Conservation (phyloP, 2,113 vertebrate species). For the Heloderma charlesbogerti region DNA sequence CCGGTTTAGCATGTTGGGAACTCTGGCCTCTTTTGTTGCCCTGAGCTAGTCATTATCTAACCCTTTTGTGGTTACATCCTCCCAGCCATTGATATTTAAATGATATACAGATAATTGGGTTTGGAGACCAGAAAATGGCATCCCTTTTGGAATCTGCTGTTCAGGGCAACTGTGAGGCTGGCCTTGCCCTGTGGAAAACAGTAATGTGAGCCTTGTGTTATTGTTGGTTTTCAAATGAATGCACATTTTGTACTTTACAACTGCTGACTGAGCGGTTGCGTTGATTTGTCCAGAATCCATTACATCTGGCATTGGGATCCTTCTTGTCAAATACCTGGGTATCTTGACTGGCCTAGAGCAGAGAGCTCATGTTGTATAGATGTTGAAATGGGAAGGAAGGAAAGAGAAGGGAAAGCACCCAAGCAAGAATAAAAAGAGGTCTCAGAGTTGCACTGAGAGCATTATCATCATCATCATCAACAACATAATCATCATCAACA, state of each 20-base stretch:
- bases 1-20: slow-evolving; percentile 2
- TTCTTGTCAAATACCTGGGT: neutral
- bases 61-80: neutral
- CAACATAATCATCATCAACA: too few species aligned
- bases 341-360: neutral
- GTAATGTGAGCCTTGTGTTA: neutral
- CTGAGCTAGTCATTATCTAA: neutral
- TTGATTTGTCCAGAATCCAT: neutral
- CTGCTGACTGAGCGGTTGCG: neutral
- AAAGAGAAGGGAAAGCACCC: neutral
- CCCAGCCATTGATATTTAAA: neutral
- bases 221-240: neutral
- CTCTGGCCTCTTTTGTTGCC: neutral
- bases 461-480: too few species aligned
- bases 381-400: neutral
- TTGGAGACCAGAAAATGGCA: neutral
- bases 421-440: neutral
- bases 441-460: neutral
- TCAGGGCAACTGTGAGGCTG: neutral
- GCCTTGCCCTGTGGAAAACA: neutral
- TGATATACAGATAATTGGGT: too few species aligned
- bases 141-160: neutral
- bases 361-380: neutral
- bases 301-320: neutral
- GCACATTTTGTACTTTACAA: neutral